Base-by-base conservation (phyloP, 1,140 invertebrate genomes). In the Monomorium pharaonis region DNA sequence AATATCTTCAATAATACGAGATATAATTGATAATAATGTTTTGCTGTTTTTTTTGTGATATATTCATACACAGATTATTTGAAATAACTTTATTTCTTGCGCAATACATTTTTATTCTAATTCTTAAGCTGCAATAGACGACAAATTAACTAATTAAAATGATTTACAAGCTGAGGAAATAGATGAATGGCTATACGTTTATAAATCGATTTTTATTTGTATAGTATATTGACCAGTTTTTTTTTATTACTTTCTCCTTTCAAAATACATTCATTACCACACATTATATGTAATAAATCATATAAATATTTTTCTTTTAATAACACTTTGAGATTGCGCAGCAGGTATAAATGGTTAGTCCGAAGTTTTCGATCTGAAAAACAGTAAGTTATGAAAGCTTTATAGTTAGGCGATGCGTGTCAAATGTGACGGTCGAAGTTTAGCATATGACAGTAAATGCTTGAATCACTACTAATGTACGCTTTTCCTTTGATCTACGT, bases 401-500 rank as follows among this genome's bases (percentile, higher is more conserved):
- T 3, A n/a, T n/a, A 33, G 33, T 30, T 60, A 33, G 51, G 14
- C 24, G 65, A 44, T 83, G 37, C 49, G 24, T 54, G 30, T 67
- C 76, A 44, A 56, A 81, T 72, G 47, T n/a, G 81, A 27, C 44
- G 62, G 10, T 21, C 21, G 16, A 62, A 62, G 60, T 84, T 84
- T 63, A 62, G 49, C 44, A 27, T 78, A 58, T 37, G 72, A 49
- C 30, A 42, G 58, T 37, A 62, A 84, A 78, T 78, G 56, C 56
- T 67, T 24, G 83, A n/a, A 84, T 75, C 44, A 27, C 58, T 44
- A 14, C 58, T 84, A 77, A 75, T 78, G 74, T 10, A 63, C 83
- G 58, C 37, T 62, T 74, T 74, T 72, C 65, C 78, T 83, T 83
- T 83, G 78, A 83, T 83, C 67, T 74, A 12, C 42, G 37, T 37